Base-by-base conservation (phyloP, 1,140 invertebrate species). In the Hydropsyche tenuis region DNA sequence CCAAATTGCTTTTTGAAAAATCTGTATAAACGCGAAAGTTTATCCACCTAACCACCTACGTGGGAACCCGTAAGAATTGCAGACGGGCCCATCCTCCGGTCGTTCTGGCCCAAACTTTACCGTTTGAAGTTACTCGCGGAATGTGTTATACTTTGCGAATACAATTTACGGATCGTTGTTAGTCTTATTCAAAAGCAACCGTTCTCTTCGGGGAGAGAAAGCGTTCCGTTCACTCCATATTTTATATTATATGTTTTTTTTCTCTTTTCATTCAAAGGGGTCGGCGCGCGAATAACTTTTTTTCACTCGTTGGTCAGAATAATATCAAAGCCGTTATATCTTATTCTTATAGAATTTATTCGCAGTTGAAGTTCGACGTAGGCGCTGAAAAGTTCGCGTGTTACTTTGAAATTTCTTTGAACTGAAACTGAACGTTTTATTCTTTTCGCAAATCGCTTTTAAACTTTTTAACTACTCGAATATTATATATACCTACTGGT, bases 1-100 rank as follows among this genome's bases (percentile, higher is more conserved):
- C 9, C 56, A 60, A 60, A 60, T 60, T 60, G 56, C 56, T 60
- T 60, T 60, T 60, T 25, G 22, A 60, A 60, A 60, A 60, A 60
- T 60, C 22, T 60, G 20, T 12, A 25, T 22, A 25, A 60, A 1
- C 5, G 51, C 16, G 6, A 60, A 60, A 60, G 22, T 60, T 60
- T 25, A 60, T 4, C 20, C 51, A 20, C 11, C 14, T 20, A 3
- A n/a, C 16, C n/a, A 53, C 20, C 56, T 37, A 37, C 30, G 30
- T 37, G 30, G 30, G 30, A 4, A 37, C 9, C 30, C 30, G 30
- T 37, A 37, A 37, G 30, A 37, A 37, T 37, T 9, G 30, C 30
- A 37, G 30, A 37, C 30, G 30, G 9, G 30, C 30, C 30, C 9
- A 9, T 25, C 25, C n/a, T n/a, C n/a, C n/a, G n/a, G n/a, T 25